Evolutionary conservation across 2,888 invertebrate species (phyloP), one percentile per base, ranked within the genome.

Genomic region (Caenorhabditis drosophilae): DNA sequence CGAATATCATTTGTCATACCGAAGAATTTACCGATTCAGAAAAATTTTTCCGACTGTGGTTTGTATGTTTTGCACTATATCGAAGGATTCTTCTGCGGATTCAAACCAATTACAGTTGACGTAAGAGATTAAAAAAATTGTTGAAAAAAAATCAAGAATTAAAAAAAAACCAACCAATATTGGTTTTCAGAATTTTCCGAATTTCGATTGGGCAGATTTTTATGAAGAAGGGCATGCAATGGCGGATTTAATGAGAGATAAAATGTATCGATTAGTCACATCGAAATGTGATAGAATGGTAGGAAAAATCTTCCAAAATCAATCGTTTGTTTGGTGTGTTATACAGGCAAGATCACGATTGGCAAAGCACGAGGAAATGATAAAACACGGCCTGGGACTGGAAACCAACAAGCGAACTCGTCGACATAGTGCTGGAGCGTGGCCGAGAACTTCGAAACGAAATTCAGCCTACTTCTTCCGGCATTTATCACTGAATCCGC

Each of bases 11-110:
- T 49, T 0, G 27, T 56, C 3, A 42, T 53, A 2, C 74, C 75
- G 1, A 50, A 47, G n/a, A 57, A 62, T 38, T 18, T 61, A 70
- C 97, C 97, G n/a, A 94, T 96, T 84, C 98, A 98, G 86, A 91
- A 90, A 73, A 98, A 98, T 87, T 93, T 90, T 84, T 92, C 91
- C 38, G 98, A 98, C 85, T 98, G 98, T 86, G 98, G 98, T 0
- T 87, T 97, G 15, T 98, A 91, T 85, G 87, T 97, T 60, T 86
- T 98, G 53, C 94, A 97, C 84, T 98, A 95, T 87, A 93, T 93
- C 4, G 96, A 98, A 86, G 91, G 91, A 63, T 96, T 98, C 42
- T 53, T 70, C 44, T 60, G 59, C 25, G 38, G 34, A 2, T 26
- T 45, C 11, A 34, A 44, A 1, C 61, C 54, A 12, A 26, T 61